These are phyloP conservation scores for Terebella lapidaria DNA, from an alignment of 2,888 invertebrate species.

Conservation along the genomic window DNA sequence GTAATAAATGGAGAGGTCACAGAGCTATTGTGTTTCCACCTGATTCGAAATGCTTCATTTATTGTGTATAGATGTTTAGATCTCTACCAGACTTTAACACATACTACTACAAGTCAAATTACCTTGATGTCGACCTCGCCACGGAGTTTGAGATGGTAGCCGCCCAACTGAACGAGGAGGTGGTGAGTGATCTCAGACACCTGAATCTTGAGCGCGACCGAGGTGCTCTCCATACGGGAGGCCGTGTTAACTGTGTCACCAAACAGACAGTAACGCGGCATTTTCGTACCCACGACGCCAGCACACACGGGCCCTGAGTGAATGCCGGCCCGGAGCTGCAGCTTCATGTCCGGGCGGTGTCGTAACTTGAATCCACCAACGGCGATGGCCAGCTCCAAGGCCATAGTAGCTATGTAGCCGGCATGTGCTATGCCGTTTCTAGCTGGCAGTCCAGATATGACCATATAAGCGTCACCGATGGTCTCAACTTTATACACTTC, in stretches of 20 bases:
- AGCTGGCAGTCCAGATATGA: slow-evolving; percentile 18
- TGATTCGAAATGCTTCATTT: too few species aligned
- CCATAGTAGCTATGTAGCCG: slow-evolving; percentile 18
- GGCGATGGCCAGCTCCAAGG: slow-evolving; percentile 17
- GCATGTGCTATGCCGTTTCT: slow-evolving; percentile 21
- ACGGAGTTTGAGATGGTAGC: not conserved
- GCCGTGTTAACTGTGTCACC: slow-evolving; percentile 28
- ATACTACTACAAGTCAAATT: too few species aligned
- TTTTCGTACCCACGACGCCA: slow-evolving; percentile 27
- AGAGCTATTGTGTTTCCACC: not conserved
- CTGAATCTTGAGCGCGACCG: slow-evolving; percentile 22
- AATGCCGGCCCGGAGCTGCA: slow-evolving; percentile 19
- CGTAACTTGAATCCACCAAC: slow-evolving; percentile 14
- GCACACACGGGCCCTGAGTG: slow-evolving; percentile 26
- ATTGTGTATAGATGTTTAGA: too few species aligned
- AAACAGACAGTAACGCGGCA: slow-evolving; percentile 27
- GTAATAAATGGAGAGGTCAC: not conserved
- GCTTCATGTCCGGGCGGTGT: slow-evolving; percentile 12
- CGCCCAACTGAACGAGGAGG: slow-evolving; percentile 14
- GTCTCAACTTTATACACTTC: slow-evolving; percentile 23
- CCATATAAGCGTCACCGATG: slow-evolving; percentile 25
- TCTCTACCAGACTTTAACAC: too few species aligned
- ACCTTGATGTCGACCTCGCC: slow-evolving; percentile 5
- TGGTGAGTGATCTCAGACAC: slow-evolving; percentile 20
- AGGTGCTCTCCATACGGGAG: slow-evolving; percentile 18